Base-by-base conservation (phyloP, 2,113 vertebrate genomes). In the Trogon surrucura region DNA sequence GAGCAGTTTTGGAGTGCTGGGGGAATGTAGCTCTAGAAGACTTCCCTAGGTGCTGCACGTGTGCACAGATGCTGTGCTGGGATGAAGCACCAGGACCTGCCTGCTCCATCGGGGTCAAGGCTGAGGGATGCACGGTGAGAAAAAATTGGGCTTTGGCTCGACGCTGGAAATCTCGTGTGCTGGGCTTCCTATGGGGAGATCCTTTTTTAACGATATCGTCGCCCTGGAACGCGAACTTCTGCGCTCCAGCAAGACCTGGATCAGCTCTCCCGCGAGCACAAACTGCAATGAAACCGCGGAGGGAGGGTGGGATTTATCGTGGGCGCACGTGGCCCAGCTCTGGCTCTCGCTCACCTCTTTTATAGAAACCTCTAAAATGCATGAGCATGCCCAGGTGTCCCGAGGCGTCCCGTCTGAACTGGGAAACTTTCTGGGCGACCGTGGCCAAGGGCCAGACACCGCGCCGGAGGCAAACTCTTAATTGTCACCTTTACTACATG, bases 401-500 rank as follows among this genome's bases (percentile, higher is more conserved):
- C 1, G 8, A n/a, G 89, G 88, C 85, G 0, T 10, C 62, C 41
- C 4, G 50, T 10, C 82, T 79, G 47, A 3, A 0, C 38, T 71
- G 78, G 8, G n/a, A 34, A 22, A 1, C 30, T 18, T 53, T 22
- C 27, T 8, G 13, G 44, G 91, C 91, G 91, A 44, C 2, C 0
- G 0, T 13, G 69, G 73, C 96, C 89, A 71, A 58, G 44, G 30
- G 1, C n/a, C 25, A 89, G 75, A 3, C 64, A 20, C n/a, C 45
- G 2, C 44, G 0, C 77, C 20, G 64, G 23, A 16, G 69, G 11
- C 38, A 4, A 7, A 5, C 36, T 50, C 19, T 2, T 29, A 45
- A 70, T 13, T 0, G 0, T n/a, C 0, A 4, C 25, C 53, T 57
- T 38, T 26, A 15, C 38, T 5, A 6, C 3, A 1, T 4, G 9